Evolutionary conservation across 2,113 vertebrate genomes (phyloP).

Genomic region (Burhinus bistriatus): DNA sequence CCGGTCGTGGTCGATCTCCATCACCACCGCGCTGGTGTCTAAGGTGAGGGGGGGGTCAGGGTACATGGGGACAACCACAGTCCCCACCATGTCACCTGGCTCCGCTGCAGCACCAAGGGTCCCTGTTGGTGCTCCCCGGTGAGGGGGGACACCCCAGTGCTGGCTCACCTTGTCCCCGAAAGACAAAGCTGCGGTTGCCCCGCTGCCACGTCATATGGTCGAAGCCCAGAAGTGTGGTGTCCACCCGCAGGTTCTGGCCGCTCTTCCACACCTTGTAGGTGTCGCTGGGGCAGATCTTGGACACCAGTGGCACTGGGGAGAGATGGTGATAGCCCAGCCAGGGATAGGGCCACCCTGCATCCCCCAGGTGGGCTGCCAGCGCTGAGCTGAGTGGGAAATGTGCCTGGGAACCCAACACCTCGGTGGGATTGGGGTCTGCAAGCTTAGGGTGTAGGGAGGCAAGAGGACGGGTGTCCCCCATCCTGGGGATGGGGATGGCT

Average conservation of each 20-base stretch:
- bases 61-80: rapidly evolving
- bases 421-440: rapidly evolving
- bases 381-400: rapidly evolving
- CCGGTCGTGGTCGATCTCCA: constrained; percentile 97
- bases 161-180: constrained; percentile 88
- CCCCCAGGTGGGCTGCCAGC: rapidly evolving
- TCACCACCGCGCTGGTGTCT: constrained; percentile 93
- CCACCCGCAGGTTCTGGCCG: constrained; percentile 93
- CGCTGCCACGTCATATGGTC: constrained; percentile 99
- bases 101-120: neutral
- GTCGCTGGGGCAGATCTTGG: constrained; percentile 96
- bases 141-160: rapidly evolving
- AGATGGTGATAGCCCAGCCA: neutral
- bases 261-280: constrained; percentile 98
- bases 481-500: neutral
- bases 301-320: constrained; percentile 90
- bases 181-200: constrained; percentile 95
- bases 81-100: neutral
- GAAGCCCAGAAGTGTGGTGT: constrained; percentile 94
- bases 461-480: neutral
- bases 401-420: neutral
- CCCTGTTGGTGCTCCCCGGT: rapidly evolving
- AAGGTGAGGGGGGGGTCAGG: neutral
- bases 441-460: neutral
- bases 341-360: neutral